Conservation (phyloP, 2,797 vertebrate genomes). For the Xiphorhynchus erythropygius region DNA sequence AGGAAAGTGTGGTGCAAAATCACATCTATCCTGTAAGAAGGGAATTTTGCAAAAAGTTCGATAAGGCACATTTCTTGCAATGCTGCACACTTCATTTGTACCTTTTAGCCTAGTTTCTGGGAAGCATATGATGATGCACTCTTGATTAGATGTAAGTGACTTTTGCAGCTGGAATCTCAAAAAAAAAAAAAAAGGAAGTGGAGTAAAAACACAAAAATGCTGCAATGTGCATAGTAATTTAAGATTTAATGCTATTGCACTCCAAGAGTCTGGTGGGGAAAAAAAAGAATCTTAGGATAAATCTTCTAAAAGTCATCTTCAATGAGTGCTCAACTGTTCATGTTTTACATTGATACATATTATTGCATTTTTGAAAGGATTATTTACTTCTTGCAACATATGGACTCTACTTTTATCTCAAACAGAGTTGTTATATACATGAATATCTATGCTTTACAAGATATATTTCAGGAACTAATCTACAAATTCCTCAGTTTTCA, state of each 20-base stretch:
- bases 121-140: neutral
- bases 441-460: neutral
- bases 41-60: neutral
- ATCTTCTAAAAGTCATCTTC: slow-evolving; percentile 14
- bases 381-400: slow-evolving; percentile 37
- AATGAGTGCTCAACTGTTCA: neutral
- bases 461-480: neutral
- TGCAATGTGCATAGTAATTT: neutral
- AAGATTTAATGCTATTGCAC: neutral
- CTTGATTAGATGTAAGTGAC: neutral
- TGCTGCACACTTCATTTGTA: neutral
- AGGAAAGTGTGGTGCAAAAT: neutral
- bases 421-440: neutral
- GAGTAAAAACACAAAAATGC: neutral
- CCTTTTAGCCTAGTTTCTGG: neutral
- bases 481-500: neutral
- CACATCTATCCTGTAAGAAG: neutral
- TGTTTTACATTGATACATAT: neutral
- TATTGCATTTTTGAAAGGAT: slow-evolving; percentile 25
- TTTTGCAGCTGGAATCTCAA: neutral
- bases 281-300: neutral
- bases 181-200: neutral
- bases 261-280: neutral
- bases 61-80: neutral
- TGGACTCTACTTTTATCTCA: neutral